phyloP scores from a whole-genome alignment of 2,797 vertebrate species.

The Thamnophis elegans region DNA sequence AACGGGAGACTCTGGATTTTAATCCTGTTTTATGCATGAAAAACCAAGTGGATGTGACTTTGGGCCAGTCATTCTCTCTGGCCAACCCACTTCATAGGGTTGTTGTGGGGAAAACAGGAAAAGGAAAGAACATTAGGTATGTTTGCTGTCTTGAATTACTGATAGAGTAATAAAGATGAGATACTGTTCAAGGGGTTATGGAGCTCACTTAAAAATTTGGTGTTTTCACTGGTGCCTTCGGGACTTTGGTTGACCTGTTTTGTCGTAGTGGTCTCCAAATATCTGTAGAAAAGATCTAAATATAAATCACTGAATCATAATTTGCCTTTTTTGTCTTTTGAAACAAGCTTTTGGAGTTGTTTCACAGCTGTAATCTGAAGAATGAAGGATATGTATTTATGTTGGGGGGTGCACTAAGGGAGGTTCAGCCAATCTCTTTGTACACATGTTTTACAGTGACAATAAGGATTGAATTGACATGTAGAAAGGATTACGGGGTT shows the following conservation, averaged over 20 bases:
- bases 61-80: neutral
- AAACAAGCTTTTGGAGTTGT: neutral
- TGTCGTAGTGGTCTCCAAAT: neutral
- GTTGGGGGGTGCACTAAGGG: no score
- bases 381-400: neutral
- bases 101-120: neutral
- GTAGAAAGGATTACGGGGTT: neutral
- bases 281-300: neutral
- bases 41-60: neutral
- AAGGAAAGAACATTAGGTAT: neutral
- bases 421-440: no score
- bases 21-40: neutral
- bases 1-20: neutral
- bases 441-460: no score
- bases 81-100: neutral
- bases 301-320: neutral
- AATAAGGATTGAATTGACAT: no score
- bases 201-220: neutral
- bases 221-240: neutral
- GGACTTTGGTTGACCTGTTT: neutral
- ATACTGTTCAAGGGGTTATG: neutral
- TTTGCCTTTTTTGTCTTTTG: neutral
- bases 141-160: neutral
- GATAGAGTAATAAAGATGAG: neutral
- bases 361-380: neutral